These are phyloP conservation scores for Andrena bucephala DNA, from an alignment of 2,888 invertebrate species.

Conservation along the genomic window DNA sequence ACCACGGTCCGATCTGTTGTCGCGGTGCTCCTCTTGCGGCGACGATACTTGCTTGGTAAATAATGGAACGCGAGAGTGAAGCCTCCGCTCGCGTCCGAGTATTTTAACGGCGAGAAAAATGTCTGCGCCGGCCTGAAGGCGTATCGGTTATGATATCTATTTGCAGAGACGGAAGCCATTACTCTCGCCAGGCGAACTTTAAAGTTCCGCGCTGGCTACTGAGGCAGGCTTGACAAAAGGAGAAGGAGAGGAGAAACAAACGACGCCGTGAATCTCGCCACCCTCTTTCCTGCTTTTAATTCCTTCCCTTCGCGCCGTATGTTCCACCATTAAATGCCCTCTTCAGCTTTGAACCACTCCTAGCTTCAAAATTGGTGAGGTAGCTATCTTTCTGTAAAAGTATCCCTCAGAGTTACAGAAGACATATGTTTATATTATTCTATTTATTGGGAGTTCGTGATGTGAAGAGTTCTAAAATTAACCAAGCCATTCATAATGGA, in stretches of 20 bases:
- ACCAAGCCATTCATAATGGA: too few species aligned
- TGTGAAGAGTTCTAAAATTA: too few species aligned
- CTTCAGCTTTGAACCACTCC: background rate
- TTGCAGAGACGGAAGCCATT: conserved; percentile 61
- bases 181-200: conserved; percentile 59
- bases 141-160: conserved; percentile 54
- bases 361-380: background rate
- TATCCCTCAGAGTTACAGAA: too few species aligned
- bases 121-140: background rate
- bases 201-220: conserved; percentile 46
- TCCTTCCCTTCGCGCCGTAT: conserved; percentile 48
- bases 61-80: background rate
- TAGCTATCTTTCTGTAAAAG: too few species aligned
- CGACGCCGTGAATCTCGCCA: conserved; percentile 66
- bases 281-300: conserved; percentile 44
- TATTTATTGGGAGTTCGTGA: too few species aligned
- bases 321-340: conserved; percentile 24
- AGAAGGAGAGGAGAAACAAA: conserved; percentile 59
- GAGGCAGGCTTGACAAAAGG: conserved; percentile 63
- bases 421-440: too few species aligned
- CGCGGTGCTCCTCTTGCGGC: background rate
- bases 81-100: background rate
- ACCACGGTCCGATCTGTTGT: conserved; percentile 1
- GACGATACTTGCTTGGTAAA: background rate
- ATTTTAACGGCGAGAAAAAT: background rate